These are phyloP conservation scores for Linnaemya tessellans DNA, from an alignment of 2,888 invertebrate species.

Conservation along the genomic window DNA sequence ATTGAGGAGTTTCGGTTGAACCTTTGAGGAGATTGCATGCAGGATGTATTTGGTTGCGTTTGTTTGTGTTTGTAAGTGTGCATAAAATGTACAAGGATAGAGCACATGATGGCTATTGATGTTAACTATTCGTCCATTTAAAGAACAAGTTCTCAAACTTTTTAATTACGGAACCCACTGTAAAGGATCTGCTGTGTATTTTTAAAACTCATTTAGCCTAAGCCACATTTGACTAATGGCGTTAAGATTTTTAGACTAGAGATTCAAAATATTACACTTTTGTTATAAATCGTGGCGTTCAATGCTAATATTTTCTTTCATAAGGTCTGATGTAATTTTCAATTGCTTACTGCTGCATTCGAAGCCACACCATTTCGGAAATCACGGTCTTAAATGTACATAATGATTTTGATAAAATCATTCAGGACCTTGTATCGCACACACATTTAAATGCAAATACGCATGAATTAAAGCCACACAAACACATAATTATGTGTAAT, in stretches of 20 bases:
- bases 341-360: no score
- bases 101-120: constrained; percentile 49
- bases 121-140: constrained; percentile 37
- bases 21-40: not conserved
- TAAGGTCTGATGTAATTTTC: no score
- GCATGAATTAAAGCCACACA: not conserved
- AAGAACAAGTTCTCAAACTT: not conserved
- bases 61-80: not conserved
- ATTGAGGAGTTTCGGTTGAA: not conserved
- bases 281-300: no score
- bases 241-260: no score
- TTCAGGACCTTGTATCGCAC: constrained; percentile 10
- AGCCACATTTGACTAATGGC: no score
- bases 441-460: constrained; percentile 30
- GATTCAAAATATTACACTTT: no score
- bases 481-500: not conserved
- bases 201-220: no score
- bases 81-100: constrained; percentile 26
- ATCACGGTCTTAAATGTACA: not conserved
- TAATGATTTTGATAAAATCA: constrained; percentile 38
- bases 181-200: no score
- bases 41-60: not conserved
- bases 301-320: no score
- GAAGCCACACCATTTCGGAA: not conserved
- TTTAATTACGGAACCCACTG: not conserved